Evolutionary conservation across 2,113 vertebrate species (phyloP).

Genomic region (Guaruba guarouba): DNA sequence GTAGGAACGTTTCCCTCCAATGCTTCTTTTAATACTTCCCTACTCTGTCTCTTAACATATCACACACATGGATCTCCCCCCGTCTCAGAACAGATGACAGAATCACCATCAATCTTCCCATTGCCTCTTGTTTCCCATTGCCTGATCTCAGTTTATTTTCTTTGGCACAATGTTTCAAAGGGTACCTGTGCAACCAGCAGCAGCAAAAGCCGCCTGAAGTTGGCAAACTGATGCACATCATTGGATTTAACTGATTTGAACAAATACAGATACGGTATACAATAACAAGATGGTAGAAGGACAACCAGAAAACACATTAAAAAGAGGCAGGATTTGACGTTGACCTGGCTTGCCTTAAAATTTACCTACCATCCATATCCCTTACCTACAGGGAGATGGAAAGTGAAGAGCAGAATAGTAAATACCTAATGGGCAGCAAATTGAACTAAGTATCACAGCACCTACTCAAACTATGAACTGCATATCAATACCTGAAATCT

Average conservation of each 20-base stretch:
- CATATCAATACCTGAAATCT: background rate
- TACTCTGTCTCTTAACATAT: background rate
- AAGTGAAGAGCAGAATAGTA: background rate
- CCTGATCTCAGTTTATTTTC: background rate
- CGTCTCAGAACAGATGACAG: background rate
- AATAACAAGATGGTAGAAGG: background rate
- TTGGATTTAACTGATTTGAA: accelerated
- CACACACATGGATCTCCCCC: background rate
- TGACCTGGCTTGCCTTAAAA: background rate
- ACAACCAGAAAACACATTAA: background rate
- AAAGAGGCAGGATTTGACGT: background rate
- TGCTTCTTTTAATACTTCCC: background rate
- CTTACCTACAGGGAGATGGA: background rate
- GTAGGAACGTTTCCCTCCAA: background rate
- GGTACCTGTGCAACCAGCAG: background rate
- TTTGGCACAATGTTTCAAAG: background rate
- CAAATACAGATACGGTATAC: background rate
- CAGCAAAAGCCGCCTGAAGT: background rate
- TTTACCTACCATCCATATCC: background rate
- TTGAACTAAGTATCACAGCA: background rate
- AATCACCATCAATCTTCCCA: background rate
- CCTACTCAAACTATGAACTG: background rate
- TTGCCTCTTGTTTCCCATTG: background rate
- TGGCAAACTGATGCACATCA: background rate
- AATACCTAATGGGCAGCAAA: background rate